Evolutionary conservation across 2,113 vertebrate genomes (phyloP).

Genomic region (Anarrhichthys ocellatus): DNA sequence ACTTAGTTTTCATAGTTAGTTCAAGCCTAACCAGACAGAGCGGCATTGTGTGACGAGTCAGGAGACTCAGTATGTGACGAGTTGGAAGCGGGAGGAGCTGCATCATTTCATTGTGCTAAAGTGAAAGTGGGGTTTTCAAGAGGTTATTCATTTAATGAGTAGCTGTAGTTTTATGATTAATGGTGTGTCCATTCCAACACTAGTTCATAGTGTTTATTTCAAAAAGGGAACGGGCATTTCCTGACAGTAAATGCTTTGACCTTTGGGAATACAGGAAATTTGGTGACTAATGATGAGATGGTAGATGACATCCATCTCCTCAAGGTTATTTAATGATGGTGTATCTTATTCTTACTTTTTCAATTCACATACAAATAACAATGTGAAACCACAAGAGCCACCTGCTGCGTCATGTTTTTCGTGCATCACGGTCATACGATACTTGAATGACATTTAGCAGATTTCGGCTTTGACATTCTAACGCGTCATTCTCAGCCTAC

Average conservation of each 20-base stretch:
- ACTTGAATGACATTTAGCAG: conserved; percentile 25
- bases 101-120: not conserved
- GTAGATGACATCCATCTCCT: not conserved
- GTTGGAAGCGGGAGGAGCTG: too few species aligned
- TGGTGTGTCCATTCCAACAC: not conserved
- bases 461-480: conserved; percentile 28
- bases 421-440: not conserved
- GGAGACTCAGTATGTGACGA: too few species aligned
- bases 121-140: not conserved
- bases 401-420: not conserved
- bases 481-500: not conserved
- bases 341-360: too few species aligned
- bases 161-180: not conserved
- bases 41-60: too few species aligned
- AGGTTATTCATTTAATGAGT: too few species aligned
- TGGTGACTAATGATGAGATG: conserved; percentile 20
- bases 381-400: not conserved
- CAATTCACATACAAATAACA: not conserved
- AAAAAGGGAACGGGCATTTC: conserved; percentile 26
- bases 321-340: not conserved
- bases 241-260: conserved; percentile 6
- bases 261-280: not conserved
- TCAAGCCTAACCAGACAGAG: too few species aligned
- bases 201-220: not conserved
- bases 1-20: too few species aligned